Evolutionary conservation across 2,797 vertebrate genomes (phyloP).

Genomic region (Poliocrania exsul): DNA sequence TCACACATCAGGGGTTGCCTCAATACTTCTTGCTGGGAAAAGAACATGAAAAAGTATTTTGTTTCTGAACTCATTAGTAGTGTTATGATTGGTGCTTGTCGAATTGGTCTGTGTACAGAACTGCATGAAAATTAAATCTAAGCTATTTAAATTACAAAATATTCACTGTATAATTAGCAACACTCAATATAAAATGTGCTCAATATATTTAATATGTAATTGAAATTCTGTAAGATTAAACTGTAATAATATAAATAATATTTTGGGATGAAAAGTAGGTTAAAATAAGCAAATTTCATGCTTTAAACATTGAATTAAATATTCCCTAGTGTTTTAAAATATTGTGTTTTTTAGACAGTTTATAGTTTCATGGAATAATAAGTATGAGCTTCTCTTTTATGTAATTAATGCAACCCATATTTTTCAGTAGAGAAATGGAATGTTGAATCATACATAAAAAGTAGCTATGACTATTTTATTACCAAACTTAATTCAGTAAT

Average conservation of each 20-base stretch:
- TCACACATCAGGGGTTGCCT: fast-evolving
- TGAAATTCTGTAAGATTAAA: constrained; percentile 66
- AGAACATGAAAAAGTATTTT: not conserved
- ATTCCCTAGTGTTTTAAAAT: constrained; percentile 68
- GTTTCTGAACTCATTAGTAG: not conserved
- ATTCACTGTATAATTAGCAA: constrained; percentile 38
- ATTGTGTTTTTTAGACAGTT: constrained; percentile 55
- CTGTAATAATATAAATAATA: constrained; percentile 58
- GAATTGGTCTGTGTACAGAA: constrained; percentile 1
- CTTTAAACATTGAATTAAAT: constrained; percentile 69
- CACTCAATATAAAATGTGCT: constrained; percentile 26
- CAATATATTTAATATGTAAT: constrained; percentile 60
- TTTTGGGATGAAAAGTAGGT: constrained; percentile 64
- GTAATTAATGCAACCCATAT: constrained; percentile 73
- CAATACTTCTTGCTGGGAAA: not conserved
- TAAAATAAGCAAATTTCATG: constrained; percentile 71
- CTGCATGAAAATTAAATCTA: constrained; percentile 42
- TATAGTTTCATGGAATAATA: constrained; percentile 76
- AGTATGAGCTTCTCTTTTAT: constrained; percentile 70
- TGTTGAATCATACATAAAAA: constrained; percentile 75
- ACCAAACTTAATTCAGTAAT: constrained; percentile 74
- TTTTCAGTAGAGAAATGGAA: constrained; percentile 72
- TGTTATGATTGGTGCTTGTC: not conserved
- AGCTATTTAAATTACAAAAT: constrained; percentile 59
- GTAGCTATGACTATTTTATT: constrained; percentile 75